These are phyloP conservation scores for Ramazzottius varieornatus DNA, from an alignment of 2,888 invertebrate species.

Conservation along the genomic window DNA sequence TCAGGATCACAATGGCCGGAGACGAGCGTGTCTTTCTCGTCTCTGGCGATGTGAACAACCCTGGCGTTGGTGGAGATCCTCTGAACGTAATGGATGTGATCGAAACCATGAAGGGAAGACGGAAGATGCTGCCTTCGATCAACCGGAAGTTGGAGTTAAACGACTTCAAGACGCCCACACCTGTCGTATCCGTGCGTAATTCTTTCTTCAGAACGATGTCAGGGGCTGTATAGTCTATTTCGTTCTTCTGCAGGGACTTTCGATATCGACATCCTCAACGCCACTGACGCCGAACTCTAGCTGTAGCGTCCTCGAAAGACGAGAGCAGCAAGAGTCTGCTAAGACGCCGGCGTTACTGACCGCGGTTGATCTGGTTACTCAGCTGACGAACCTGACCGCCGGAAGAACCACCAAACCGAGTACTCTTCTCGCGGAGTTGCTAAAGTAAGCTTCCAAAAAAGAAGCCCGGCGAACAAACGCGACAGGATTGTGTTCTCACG, in stretches of 20 bases:
- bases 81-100: not conserved
- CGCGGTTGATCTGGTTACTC: not conserved
- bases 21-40: slow-evolving; percentile 1
- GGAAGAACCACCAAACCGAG: not conserved
- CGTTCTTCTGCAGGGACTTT: no score
- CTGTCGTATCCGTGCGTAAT: not conserved
- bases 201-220: no score
- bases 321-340: not conserved
- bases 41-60: not conserved
- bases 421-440: not conserved
- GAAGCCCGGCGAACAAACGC: no score
- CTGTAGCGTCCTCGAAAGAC: not conserved
- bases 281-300: not conserved
- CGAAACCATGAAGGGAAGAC: not conserved
- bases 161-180: not conserved
- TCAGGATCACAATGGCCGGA: not conserved
- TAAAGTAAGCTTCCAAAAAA: not conserved
- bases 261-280: not conserved
- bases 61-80: not conserved
- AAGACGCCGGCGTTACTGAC: not conserved
- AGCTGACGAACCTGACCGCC: not conserved
- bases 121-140: not conserved
- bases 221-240: no score
- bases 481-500: no score
- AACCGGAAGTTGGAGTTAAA: not conserved